Conservation (phyloP, 2,113 vertebrate genomes). For the Upupa epops region DNA sequence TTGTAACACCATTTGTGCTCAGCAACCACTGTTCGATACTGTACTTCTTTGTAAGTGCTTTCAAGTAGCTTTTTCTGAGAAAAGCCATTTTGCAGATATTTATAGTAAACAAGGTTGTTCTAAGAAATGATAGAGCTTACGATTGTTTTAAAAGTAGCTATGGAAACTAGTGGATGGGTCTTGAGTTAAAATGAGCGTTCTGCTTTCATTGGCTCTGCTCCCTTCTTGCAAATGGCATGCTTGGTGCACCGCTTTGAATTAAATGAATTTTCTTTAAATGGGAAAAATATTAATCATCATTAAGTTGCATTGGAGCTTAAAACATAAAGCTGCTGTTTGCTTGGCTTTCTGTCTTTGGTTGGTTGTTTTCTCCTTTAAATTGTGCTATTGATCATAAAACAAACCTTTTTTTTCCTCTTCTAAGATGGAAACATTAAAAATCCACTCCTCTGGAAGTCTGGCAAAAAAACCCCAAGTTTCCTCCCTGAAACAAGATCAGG, state of each 20-base stretch:
- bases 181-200: neutral
- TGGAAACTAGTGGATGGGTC: constrained; percentile 32
- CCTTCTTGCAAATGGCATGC: neutral
- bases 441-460: neutral
- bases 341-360: neutral
- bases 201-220: constrained; percentile 53
- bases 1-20: neutral
- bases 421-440: constrained; percentile 3
- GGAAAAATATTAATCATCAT: constrained; percentile 2
- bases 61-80: neutral
- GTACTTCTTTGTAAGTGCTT: neutral
- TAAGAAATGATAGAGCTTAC: neutral
- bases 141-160: constrained; percentile 39
- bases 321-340: neutral
- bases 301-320: neutral
- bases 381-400: neutral
- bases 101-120: constrained; percentile 7
- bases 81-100: neutral
- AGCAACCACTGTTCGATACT: neutral
- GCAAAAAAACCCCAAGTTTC: constrained; percentile 24
- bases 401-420: neutral
- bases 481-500: neutral
- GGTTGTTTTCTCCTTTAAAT: neutral
- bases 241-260: neutral
- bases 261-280: constrained; percentile 38